Evolutionary conservation across 2,797 vertebrate species (phyloP).

Genomic region (Phrynocephalus guinanensis): DNA sequence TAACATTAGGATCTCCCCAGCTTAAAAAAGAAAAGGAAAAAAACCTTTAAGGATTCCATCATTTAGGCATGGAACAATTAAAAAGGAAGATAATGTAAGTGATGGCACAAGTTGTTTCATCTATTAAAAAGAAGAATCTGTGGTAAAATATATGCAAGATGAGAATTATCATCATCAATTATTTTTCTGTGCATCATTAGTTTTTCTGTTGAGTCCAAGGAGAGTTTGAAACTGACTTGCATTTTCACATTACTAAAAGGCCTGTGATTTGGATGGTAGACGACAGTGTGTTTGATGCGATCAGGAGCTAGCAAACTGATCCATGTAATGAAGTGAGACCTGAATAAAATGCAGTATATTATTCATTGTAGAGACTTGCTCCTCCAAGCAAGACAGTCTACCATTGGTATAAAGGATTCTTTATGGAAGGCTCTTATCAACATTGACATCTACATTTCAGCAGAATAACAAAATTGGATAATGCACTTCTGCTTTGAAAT

Average conservation of each 20-base stretch:
- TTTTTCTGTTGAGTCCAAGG: constrained; percentile 13
- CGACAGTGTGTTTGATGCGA: constrained; percentile 25
- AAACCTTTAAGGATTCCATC: not conserved
- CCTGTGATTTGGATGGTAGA: constrained; percentile 29
- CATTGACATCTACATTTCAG: constrained; percentile 18
- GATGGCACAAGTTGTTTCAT: not conserved
- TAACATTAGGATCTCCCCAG: not conserved
- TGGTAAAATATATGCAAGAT: not conserved
- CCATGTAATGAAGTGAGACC: constrained; percentile 45
- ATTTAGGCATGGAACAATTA: not conserved
- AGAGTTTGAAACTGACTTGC: not conserved
- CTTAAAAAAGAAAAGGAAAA: not conserved
- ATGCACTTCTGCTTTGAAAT: constrained; percentile 38
- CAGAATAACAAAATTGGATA: constrained; percentile 38
- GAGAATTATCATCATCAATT: constrained; percentile 22
- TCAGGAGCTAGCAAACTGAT: constrained; percentile 32
- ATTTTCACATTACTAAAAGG: constrained; percentile 41
- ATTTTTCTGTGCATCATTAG: constrained; percentile 10
- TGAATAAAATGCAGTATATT: constrained; percentile 45
- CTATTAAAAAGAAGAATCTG: not conserved
- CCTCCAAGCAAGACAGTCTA: constrained; percentile 27
- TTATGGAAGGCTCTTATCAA: constrained; percentile 45
- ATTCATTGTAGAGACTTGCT: constrained; percentile 29
- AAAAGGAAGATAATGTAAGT: constrained; percentile 6
- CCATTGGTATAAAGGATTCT: constrained; percentile 37